These are phyloP conservation scores for Streptopelia turtur DNA, from an alignment of 2,797 vertebrate genomes.

Conservation along the genomic window DNA sequence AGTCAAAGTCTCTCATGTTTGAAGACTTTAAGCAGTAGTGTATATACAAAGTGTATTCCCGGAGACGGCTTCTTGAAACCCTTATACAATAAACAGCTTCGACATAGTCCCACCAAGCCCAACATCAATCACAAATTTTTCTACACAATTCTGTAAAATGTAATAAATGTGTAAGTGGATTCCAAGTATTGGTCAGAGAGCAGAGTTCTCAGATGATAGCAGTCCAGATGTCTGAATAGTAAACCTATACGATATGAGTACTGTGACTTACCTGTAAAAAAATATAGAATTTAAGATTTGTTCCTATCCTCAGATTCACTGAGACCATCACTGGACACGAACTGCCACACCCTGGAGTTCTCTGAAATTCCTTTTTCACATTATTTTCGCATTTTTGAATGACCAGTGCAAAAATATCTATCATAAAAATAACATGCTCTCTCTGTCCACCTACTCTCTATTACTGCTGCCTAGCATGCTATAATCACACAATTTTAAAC, in stretches of 20 bases:
- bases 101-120: not conserved
- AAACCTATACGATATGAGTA: not conserved
- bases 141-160: not conserved
- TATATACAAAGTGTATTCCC: not conserved
- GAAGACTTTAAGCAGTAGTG: not conserved
- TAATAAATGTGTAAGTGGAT: not conserved
- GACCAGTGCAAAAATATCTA: not conserved
- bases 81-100: not conserved
- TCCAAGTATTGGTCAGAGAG: not conserved
- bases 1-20: not conserved
- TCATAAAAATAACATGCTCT: not conserved
- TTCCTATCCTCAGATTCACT: not conserved
- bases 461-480: not conserved
- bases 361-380: not conserved
- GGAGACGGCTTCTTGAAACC: not conserved
- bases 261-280: not conserved
- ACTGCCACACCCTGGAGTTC: not conserved
- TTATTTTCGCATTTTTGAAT: not conserved
- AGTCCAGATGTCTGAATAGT: not conserved
- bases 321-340: not conserved
- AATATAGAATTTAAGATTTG: not conserved
- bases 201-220: not conserved
- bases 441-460: not conserved
- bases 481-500: not conserved
- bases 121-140: not conserved